These are phyloP conservation scores for Bos indicus DNA, from an alignment of 2,113 vertebrate genomes.

Conservation along the genomic window DNA sequence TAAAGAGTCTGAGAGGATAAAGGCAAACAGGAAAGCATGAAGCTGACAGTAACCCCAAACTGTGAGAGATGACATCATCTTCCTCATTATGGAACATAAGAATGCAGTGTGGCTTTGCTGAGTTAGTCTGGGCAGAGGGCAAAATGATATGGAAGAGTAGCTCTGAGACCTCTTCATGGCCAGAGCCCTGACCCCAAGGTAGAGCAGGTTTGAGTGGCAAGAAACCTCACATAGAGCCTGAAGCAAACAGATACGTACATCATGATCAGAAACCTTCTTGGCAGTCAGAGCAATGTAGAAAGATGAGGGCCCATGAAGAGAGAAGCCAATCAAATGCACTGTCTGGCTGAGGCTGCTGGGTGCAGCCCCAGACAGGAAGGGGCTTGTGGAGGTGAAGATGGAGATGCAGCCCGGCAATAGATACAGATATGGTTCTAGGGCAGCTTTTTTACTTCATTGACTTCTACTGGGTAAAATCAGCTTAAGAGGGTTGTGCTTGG, in stretches of 20 bases:
- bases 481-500: background rate
- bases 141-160: background rate
- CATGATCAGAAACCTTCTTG: background rate
- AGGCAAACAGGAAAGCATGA: background rate
- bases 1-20: background rate
- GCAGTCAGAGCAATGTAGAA: background rate
- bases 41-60: background rate
- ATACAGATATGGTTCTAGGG: background rate
- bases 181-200: background rate
- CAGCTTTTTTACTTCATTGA: background rate
- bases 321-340: background rate
- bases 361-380: no score
- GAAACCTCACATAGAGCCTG: background rate
- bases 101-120: background rate
- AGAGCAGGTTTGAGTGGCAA: background rate
- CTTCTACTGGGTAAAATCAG: background rate
- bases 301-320: no score
- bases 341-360: background rate
- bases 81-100: background rate
- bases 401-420: background rate
- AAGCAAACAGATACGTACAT: background rate
- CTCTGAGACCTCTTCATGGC: background rate
- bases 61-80: background rate
- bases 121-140: background rate
- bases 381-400: accelerated